These are phyloP conservation scores for Thecophora atra DNA, from an alignment of 2,888 invertebrate species.

Conservation along the genomic window DNA sequence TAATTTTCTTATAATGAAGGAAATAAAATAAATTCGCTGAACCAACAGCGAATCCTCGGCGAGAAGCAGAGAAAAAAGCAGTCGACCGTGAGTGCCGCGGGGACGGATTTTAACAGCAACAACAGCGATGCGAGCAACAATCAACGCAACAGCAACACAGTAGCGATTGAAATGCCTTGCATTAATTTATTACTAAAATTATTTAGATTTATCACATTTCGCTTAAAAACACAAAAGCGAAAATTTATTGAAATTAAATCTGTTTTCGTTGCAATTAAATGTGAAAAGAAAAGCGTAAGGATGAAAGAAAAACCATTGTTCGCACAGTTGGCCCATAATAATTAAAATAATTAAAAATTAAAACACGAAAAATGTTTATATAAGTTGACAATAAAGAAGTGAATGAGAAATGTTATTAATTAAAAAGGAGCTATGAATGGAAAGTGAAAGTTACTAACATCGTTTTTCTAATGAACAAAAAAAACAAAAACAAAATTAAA, in stretches of 20 bases:
- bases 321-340: too few species aligned
- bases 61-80: neutral
- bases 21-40: neutral
- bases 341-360: too few species aligned
- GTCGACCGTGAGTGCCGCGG: neutral
- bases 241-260: constrained; percentile 4
- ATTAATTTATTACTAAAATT: constrained; percentile 14
- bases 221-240: too few species aligned
- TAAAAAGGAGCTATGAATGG: neutral
- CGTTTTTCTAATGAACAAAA: neutral
- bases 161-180: constrained; percentile 20
- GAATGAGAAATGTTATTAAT: neutral
- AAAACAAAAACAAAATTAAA: neutral
- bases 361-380: neutral
- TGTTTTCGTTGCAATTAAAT: constrained; percentile 2
- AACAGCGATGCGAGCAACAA: constrained; percentile 5
- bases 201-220: neutral
- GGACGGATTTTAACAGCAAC: neutral
- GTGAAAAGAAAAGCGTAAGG: constrained; percentile 7
- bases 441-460: constrained; percentile 3
- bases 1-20: too few species aligned
- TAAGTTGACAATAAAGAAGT: neutral
- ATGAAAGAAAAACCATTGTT: constrained; percentile 2
- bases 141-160: constrained; percentile 7
- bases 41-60: constrained; percentile 4